Conservation (phyloP, 1,140 invertebrate species). For the Glossosoma conforme region DNA sequence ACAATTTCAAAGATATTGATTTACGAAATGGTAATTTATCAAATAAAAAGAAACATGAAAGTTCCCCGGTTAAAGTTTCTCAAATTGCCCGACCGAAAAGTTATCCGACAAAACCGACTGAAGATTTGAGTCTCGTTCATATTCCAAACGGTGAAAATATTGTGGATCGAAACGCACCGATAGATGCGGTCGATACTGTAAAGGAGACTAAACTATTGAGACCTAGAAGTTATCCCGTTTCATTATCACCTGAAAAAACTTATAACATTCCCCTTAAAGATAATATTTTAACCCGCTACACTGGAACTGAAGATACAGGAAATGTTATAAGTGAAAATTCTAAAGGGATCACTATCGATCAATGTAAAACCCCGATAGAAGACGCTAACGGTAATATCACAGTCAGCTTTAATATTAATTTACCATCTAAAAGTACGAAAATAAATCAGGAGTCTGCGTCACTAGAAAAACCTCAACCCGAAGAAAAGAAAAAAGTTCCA, state of each 20-base stretch:
- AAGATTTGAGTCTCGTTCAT: conserved; percentile 30
- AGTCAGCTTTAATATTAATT: conserved; percentile 48
- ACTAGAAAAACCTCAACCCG: conserved; percentile 34
- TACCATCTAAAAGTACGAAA: conserved; percentile 41
- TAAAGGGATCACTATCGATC: too few relatives aligned
- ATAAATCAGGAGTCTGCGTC: conserved; percentile 29
- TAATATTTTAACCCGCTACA: not conserved
- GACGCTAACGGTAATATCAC: conserved; percentile 42
- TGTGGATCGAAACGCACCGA: conserved; percentile 26
- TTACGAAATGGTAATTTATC: too few relatives aligned
- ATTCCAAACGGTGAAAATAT: conserved; percentile 18
- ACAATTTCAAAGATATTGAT: too few relatives aligned
- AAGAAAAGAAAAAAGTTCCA: conserved; percentile 41
- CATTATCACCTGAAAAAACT: conserved; percentile 44
- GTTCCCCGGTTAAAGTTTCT: conserved; percentile 34
- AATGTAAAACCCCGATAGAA: conserved; percentile 5
- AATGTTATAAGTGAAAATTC: too few relatives aligned
- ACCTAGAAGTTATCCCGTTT: conserved; percentile 56
- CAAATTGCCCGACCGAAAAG: conserved; percentile 44
- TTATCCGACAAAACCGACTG: conserved; percentile 43
- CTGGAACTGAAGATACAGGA: too few relatives aligned
- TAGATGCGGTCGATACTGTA: conserved; percentile 35
- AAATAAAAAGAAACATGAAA: too few relatives aligned
- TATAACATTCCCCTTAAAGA: conserved; percentile 28
- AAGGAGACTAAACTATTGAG: conserved; percentile 55